Conservation (phyloP, 2,888 invertebrate species). For the Caenorhabditis macrosperma region DNA sequence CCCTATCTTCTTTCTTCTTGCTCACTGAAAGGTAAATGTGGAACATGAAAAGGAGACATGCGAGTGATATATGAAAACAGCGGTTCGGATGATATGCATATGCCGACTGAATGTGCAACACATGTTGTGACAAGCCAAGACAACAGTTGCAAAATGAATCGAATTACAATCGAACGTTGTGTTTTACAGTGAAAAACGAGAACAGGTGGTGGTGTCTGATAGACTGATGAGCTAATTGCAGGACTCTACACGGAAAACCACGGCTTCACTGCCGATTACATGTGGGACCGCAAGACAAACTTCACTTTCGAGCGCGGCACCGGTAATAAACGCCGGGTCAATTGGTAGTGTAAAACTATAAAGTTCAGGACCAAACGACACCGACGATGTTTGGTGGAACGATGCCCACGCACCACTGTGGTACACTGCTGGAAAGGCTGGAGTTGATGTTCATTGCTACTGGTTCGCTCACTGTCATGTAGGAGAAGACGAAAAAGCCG, state of each 20-base stretch:
- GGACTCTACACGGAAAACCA: slow-evolving; percentile 80
- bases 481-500: slow-evolving; percentile 2
- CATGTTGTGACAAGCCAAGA: slow-evolving; percentile 57
- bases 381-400: slow-evolving; percentile 77
- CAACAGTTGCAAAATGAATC: slow-evolving; percentile 56
- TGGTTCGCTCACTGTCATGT: slow-evolving; percentile 79
- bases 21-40: slow-evolving; percentile 37
- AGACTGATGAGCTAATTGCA: slow-evolving; percentile 42
- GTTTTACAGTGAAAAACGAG: slow-evolving; percentile 19
- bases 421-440: slow-evolving; percentile 79
- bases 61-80: slow-evolving; percentile 53
- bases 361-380: slow-evolving; percentile 72
- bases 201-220: slow-evolving; percentile 38
- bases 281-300: slow-evolving; percentile 75
- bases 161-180: slow-evolving; percentile 39
- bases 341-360: background rate
- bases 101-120: slow-evolving; percentile 34
- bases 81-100: slow-evolving; percentile 47
- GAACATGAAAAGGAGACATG: slow-evolving; percentile 47
- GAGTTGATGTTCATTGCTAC: slow-evolving; percentile 78
- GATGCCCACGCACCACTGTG: slow-evolving; percentile 77
- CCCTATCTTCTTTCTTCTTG: slow-evolving; percentile 17
- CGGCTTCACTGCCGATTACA: slow-evolving; percentile 79
- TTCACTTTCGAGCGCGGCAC: slow-evolving; percentile 74
- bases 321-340: slow-evolving; percentile 33